Base-by-base conservation (phyloP, 35 echinoderm and acorn worm genomes). In the Heliocidaris erythrogramma region DNA sequence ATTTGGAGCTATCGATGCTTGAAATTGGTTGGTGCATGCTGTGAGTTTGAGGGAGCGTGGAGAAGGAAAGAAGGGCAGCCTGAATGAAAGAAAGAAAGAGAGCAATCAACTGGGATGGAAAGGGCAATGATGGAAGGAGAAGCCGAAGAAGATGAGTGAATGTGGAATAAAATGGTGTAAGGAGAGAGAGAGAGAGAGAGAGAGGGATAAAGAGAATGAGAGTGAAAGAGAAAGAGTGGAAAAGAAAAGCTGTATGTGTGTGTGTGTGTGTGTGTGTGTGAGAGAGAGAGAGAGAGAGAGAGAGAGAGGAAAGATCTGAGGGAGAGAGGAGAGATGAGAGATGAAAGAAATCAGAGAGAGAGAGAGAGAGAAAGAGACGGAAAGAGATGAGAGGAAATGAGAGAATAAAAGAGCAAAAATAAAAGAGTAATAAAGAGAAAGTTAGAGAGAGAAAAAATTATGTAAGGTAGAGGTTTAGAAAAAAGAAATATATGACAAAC, bases 1-100 rank as follows among this genome's bases (percentile, higher is more conserved):
- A 89, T 89, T 89, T 89, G 87, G 87, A 89, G 87, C 87, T 89
- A 89, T 89, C 24, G 87, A 89, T 89, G 87, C 87, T 48, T 89
- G 87, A 89, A 89, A 89, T 89, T 89, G 87, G 87, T 48, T 89
- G 31, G 47, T 18, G 31, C 87, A 17, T 32, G 87, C 87, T 42
- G 87, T 47, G 47, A 89, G 87, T 21, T 27, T 32, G 32, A 89
- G 87, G 21, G 31, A 89, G 32, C 32, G 47, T n/a, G 47, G 87
- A 18, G 30, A 9, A 48, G 47, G 14, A 47, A 21, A 35, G 30
- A 89, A 89, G 47, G 30, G 9, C 30, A 88, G 31, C 17, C 14
- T 7, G 35, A n/a, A n/a, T n/a, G n/a, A n/a, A n/a, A 88, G n/a
- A 88, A 47, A 9, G 87, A 89, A 27, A 89, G 47, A 89, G 47